Conservation (phyloP, 2,797 vertebrate genomes). For the Aplochiton taeniatus region DNA sequence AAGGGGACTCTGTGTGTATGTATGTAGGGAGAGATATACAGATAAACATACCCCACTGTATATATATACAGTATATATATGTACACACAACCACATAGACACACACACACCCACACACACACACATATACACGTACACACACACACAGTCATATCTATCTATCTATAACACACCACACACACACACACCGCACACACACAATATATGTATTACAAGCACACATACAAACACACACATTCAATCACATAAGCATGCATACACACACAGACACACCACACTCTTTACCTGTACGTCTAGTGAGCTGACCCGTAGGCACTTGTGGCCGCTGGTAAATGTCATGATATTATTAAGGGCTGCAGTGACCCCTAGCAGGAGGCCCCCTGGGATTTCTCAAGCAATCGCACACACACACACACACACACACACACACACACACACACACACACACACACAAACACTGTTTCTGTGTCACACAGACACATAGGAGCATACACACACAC, state of each 20-base stretch:
- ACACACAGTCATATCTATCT: background rate
- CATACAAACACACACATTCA: background rate
- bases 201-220: no score
- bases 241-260: conserved; percentile 4
- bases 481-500: background rate
- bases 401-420: background rate
- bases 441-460: background rate
- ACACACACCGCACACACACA: background rate
- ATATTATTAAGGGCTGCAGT: conserved; percentile 6
- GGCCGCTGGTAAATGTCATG: background rate
- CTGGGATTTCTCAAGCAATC: conserved; percentile 1
- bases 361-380: background rate
- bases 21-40: no score
- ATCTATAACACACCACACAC: conserved; percentile 9
- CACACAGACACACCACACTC: background rate
- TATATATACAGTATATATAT: no score
- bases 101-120: conserved; percentile 19
- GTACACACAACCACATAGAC: no score
- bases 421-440: background rate
- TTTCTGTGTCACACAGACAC: background rate
- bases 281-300: background rate
- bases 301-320: background rate
- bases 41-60: no score
- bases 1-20: no score
- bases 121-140: background rate